Base-by-base conservation (phyloP, 1,140 invertebrate genomes). In the Drosophila elegans region DNA sequence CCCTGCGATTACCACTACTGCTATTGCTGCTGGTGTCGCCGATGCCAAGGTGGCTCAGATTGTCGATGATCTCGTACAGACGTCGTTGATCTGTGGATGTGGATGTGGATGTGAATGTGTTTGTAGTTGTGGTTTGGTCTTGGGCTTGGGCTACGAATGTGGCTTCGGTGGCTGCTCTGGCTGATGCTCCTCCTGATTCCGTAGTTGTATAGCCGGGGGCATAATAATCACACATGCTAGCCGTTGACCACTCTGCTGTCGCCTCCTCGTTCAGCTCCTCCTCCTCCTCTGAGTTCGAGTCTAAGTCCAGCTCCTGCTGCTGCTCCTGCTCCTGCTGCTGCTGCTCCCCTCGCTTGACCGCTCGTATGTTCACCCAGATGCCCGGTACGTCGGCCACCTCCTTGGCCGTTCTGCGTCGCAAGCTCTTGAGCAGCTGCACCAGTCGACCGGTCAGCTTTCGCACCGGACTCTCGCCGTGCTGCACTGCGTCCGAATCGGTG, bases 41-140 rank as follows among this genome's bases (percentile, higher is more conserved):
- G 12, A 91, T 61, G 32, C 80, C 80, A 41, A 92, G 69, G 34
- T 91, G 69, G 48, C 74, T 84, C 34, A 92, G 64, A 53, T 92
- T 91, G 68, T 92, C 91, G 51, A 92, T 92, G 27, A 92, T 78
- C 54, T 90, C 82, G 72, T 88, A 89, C 1, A 92, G 53, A n/a
- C 83, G 74, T 13, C 75, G 83, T 29, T 80, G 82, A 44, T 78
- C 66, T 7, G 34, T 51, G 16, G 48, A 45, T 38, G 54, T 5
- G 42, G 57, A 41, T 32, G 39, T 45, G 29, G 53, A 27, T 10
- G 34, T 51, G 16, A 44, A 45, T 38, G 54, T 5, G 42, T 51
- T 38, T 32, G 39, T 45, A 16, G 53, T 16, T 10, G 60, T 32
- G 13, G 34, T n/a, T n/a, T n/a, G n/a, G n/a, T n/a, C 27, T n/a